Evolutionary conservation across 2,113 vertebrate genomes (phyloP).

Genomic region (Microtus pennsylvanicus): DNA sequence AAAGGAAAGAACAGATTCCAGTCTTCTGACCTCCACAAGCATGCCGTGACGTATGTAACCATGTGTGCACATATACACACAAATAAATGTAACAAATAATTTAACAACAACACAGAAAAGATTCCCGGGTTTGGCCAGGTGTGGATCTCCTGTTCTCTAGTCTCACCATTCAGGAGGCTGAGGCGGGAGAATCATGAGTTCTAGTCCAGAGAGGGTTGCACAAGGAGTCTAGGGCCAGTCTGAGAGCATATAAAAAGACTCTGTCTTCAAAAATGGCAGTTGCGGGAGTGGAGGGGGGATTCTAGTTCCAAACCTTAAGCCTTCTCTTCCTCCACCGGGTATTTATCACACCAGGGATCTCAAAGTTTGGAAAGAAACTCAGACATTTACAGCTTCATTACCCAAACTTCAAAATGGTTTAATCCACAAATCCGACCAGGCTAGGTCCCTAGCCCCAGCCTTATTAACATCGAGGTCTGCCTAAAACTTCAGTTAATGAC

Average conservation of each 20-base stretch:
- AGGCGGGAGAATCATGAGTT: not conserved
- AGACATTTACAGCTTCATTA: conserved; percentile 75
- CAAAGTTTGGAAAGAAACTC: conserved; percentile 66
- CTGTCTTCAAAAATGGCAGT: not conserved
- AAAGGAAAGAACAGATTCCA: not conserved
- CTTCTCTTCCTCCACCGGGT: conserved; percentile 5
- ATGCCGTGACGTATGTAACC: too few species aligned
- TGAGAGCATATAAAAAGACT: not conserved
- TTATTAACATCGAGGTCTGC: conserved; percentile 50
- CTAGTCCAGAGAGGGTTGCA: not conserved
- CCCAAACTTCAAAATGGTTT: conserved; percentile 76
- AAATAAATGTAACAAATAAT: not conserved
- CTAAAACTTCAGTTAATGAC: conserved; percentile 61
- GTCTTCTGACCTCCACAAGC: not conserved
- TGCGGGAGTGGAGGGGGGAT: not conserved
- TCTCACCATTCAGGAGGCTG: not conserved
- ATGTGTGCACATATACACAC: not conserved
- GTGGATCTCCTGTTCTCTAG: not conserved
- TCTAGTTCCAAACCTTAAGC: conserved; percentile 42
- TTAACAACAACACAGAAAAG: not conserved
- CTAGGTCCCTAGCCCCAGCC: conserved; percentile 34
- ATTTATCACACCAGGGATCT: conserved; percentile 71
- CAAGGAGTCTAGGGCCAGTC: not conserved
- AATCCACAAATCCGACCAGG: conserved; percentile 64
- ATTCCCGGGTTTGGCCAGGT: not conserved